Percentiles rank a stretch among this genome's conserved stretches.
These are phyloP conservation scores for Seriola dumerili DNA, from an alignment of 2,113 vertebrate genomes.

Conservation along the genomic window DNA sequence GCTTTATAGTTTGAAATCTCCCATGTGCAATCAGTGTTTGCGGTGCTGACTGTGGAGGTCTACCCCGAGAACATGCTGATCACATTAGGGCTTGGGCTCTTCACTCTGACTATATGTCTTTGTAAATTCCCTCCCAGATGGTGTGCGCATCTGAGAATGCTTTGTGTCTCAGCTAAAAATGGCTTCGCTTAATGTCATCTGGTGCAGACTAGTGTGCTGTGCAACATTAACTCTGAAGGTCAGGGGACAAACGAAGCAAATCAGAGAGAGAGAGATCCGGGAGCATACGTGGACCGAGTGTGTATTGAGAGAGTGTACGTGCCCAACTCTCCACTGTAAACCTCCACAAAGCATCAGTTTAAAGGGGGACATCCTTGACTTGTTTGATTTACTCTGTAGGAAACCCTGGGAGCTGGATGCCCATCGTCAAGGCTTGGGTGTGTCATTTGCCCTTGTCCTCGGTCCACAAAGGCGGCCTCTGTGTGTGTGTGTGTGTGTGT, in stretches of 20 bases:
- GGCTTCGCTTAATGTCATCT: constrained; percentile 50
- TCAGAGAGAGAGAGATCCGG: background rate
- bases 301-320: background rate
- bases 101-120: constrained; percentile 32
- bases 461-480: constrained; percentile 58
- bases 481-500: constrained; percentile 43
- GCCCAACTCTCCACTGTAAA: background rate
- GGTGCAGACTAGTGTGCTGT: constrained; percentile 10
- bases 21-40: background rate
- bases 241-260: constrained; percentile 5
- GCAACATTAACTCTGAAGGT: constrained; percentile 32
- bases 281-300: background rate
- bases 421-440: constrained; percentile 29
- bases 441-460: constrained; percentile 49
- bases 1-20: constrained; percentile 21
- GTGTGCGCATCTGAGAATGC: constrained; percentile 32
- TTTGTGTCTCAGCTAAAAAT: constrained; percentile 61
- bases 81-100: constrained; percentile 15
- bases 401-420: constrained; percentile 37
- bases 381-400: constrained; percentile 35
- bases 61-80: constrained; percentile 42
- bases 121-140: constrained; percentile 29
- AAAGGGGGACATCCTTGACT: constrained; percentile 26
- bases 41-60: constrained; percentile 4
- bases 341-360: constrained; percentile 26